These are phyloP conservation scores for Clinocottus analis DNA, from an alignment of 2,113 vertebrate genomes.

Conservation along the genomic window DNA sequence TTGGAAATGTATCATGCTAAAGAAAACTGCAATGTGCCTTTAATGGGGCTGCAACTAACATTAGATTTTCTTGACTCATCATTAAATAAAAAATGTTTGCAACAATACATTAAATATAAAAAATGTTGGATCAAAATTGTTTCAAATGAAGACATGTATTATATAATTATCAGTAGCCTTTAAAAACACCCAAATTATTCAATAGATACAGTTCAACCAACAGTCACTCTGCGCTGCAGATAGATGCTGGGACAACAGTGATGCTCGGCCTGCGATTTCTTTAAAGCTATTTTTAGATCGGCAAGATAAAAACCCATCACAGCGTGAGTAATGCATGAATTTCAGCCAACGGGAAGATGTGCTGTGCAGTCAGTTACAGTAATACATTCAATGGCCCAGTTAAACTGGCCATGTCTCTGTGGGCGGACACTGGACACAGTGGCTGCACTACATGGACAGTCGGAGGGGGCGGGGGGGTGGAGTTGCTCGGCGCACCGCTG, in stretches of 20 bases:
- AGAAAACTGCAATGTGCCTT: background rate
- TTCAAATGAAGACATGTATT: background rate
- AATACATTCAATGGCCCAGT: slow-evolving; percentile 74
- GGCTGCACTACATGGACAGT: slow-evolving; percentile 28
- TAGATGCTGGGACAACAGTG: slow-evolving; percentile 36
- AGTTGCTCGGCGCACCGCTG: slow-evolving; percentile 21
- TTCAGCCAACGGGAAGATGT: slow-evolving; percentile 70
- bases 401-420: slow-evolving; percentile 48
- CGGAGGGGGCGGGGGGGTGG: slow-evolving; percentile 50
- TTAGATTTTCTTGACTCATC: background rate
- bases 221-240: slow-evolving; percentile 5
- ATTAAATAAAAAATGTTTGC: background rate
- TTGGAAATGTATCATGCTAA: slow-evolving; percentile 4
- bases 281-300: slow-evolving; percentile 75
- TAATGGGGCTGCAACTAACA: background rate
- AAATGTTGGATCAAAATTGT: too few relatives aligned
- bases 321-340: slow-evolving; percentile 65
- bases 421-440: slow-evolving; percentile 40
- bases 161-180: background rate
- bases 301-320: slow-evolving; percentile 62
- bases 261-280: slow-evolving; percentile 45
- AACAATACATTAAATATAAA: background rate
- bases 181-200: background rate
- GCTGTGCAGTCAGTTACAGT: slow-evolving; percentile 62
- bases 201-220: background rate